Conservation (phyloP, 92 coral and sea anemone species). For the Epizoanthus fatuus region DNA sequence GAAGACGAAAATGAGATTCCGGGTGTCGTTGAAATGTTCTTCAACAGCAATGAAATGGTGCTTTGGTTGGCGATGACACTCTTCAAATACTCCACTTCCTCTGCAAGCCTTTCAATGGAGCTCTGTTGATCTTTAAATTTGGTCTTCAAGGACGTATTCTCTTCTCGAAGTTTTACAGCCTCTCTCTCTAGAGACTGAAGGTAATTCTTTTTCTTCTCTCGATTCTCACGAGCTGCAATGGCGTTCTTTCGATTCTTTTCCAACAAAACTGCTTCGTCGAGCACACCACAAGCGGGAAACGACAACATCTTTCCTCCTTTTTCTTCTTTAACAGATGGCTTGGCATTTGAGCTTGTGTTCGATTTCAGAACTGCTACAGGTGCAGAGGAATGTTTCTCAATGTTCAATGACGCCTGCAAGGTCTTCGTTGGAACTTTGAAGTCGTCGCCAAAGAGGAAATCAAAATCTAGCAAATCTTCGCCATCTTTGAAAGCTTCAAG, state of each 20-base stretch:
- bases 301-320: not conserved
- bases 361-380: constrained; percentile 26
- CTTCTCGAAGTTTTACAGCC: constrained; percentile 67
- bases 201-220: constrained; percentile 91
- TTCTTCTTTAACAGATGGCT: not conserved
- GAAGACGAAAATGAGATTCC: constrained; percentile 89
- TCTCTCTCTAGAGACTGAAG: constrained; percentile 80
- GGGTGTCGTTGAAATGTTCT: constrained; percentile 85
- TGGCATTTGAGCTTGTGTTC: constrained; percentile 17
- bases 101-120: constrained; percentile 63
- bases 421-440: not conserved
- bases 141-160: constrained; percentile 67
- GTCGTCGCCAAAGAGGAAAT: constrained; percentile 51
- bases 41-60: constrained; percentile 84
- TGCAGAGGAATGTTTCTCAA: not conserved
- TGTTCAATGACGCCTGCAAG: not conserved
- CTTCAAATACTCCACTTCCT: constrained; percentile 86
- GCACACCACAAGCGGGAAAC: constrained; percentile 1
- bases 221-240: constrained; percentile 91
- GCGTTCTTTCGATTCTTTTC: constrained; percentile 90
- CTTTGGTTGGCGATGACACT: constrained; percentile 91
- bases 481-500: constrained; percentile 50
- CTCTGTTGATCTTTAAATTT: constrained; percentile 58
- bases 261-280: constrained; percentile 49
- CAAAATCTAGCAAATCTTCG: constrained; percentile 69